Base-by-base conservation (phyloP, 64 coral and sea anemone species). In the Pocillopora damicornis region DNA sequence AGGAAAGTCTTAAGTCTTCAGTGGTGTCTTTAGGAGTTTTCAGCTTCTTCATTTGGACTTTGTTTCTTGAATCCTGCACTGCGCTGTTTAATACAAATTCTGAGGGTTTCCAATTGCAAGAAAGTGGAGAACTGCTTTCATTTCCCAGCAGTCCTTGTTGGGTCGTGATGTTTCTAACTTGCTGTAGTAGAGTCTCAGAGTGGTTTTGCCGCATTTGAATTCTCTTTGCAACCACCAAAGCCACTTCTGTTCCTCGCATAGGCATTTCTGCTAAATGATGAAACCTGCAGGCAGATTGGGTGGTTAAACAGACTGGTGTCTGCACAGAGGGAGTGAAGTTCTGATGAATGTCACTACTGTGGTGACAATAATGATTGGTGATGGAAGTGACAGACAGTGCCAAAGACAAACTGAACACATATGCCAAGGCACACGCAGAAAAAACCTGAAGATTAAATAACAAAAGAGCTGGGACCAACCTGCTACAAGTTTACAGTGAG, bases 361-460 rank as follows among this genome's bases (percentile, higher is more conserved):
- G 34, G 16, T 72, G 75, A 11, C 34, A 38, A 45, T 77, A 38
- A 9, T 14, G 38, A 36, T 30, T 17, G 10, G 83, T 37, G 10
- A 87, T 58, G 18, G 83, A 34, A 63, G 35, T 72, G 11, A 73
- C 14, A 23, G 82, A 77, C 71, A 92, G 61, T 58, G 86, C 82
- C 51, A 92, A 9, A 6, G 90, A 92, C 16, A 92, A 30, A 87
- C 90, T 81, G 13, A 92, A 63, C 15, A 92, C 17, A 13, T 92
- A 92, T 22, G 90, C 83, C 51, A 77, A 10, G 16, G 86, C 13
- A 63, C 82, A 92, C 2, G 75, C 75, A 20, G 74, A 79, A 10
- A 92, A 20, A 9, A 78, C 86, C 90, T 92, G 13, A 17, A 66
- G 14, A 72, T 73, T 10, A 38, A 59, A 22, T 78, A 60, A 14